Conservation (phyloP, 2,888 invertebrate genomes). For the Parnassius glacialis region DNA sequence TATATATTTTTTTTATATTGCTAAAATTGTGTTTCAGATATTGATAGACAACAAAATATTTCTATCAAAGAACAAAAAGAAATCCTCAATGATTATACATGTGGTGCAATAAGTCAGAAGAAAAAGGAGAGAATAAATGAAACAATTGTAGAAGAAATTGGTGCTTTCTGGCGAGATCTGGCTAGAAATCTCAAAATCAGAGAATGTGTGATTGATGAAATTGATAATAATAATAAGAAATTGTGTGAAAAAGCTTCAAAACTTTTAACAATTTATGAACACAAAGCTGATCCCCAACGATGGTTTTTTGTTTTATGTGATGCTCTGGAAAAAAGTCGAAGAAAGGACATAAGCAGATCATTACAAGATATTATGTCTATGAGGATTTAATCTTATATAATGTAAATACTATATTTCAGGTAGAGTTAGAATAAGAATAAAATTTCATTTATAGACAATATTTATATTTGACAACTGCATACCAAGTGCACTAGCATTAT, state of each 20-base stretch:
- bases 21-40: constrained; percentile 31
- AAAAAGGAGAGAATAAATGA: constrained; percentile 56
- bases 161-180: constrained; percentile 61
- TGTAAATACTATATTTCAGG: too few species aligned
- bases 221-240: constrained; percentile 47
- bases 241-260: constrained; percentile 48
- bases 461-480: too few species aligned
- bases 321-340: constrained; percentile 58
- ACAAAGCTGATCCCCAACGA: constrained; percentile 53
- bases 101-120: constrained; percentile 40
- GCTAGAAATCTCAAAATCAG: constrained; percentile 60
- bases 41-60: constrained; percentile 32
- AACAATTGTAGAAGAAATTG: constrained; percentile 59
- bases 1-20: neutral
- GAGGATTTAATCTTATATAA: constrained; percentile 47
- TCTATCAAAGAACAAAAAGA: constrained; percentile 32
- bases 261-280: constrained; percentile 50
- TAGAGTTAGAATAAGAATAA: too few species aligned
- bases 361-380: constrained; percentile 62
- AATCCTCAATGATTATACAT: constrained; percentile 38
- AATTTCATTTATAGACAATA: too few species aligned
- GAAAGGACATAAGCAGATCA: constrained; percentile 57
- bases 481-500: too few species aligned
- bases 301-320: constrained; percentile 66
- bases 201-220: constrained; percentile 61